These are phyloP conservation scores for Apodemus agrarius DNA, from an alignment of 2,797 vertebrate genomes.

Conservation along the genomic window DNA sequence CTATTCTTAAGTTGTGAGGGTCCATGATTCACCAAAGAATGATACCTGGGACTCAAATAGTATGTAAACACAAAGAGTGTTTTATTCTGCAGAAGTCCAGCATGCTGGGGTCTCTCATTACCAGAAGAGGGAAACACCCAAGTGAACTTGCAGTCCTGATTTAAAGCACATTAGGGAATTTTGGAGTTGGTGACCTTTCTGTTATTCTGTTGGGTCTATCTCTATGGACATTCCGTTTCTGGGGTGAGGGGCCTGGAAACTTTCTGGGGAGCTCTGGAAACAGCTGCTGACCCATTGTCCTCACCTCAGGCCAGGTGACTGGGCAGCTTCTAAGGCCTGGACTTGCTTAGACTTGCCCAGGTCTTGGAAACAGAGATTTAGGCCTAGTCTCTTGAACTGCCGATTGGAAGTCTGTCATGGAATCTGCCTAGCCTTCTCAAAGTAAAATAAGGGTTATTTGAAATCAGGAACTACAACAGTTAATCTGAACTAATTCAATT, in stretches of 20 bases:
- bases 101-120: not conserved
- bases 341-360: not conserved
- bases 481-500: not conserved
- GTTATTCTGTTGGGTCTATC: too few species aligned
- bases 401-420: not conserved
- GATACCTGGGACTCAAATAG: not conserved
- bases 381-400: not conserved
- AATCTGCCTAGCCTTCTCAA: not conserved
- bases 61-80: not conserved
- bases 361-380: not conserved
- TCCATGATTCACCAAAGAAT: not conserved
- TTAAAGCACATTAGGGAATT: not conserved
- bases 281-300: too few species aligned
- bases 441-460: not conserved
- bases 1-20: not conserved
- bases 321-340: not conserved
- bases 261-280: too few species aligned
- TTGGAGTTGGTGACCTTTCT: too few species aligned
- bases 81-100: not conserved
- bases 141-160: not conserved
- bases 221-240: too few species aligned
- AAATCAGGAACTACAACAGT: not conserved
- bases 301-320: too few species aligned
- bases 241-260: too few species aligned
- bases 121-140: not conserved